phyloP scores from a whole-genome alignment of 2,888 invertebrate species.

The Calameuta idolon region DNA sequence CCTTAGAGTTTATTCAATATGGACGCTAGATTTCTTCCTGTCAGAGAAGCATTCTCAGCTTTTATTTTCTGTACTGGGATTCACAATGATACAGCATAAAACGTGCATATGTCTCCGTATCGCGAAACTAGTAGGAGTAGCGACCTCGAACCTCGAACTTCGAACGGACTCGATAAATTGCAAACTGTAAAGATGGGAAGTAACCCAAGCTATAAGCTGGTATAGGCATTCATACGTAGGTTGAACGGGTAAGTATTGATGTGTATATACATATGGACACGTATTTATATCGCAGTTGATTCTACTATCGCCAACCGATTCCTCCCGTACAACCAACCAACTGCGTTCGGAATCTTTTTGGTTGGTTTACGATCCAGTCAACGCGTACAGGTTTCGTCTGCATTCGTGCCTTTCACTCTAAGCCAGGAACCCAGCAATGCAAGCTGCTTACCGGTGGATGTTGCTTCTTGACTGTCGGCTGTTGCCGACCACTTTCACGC shows the following conservation, averaged over 20 bases:
- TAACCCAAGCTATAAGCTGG: background rate
- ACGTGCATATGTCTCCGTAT: background rate
- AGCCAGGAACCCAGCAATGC: background rate
- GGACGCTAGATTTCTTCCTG: background rate
- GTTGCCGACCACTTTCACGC: constrained; percentile 45
- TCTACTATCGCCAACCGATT: background rate
- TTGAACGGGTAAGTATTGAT: background rate
- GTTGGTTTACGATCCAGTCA: constrained; percentile 1
- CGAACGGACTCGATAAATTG: background rate
- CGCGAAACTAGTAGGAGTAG: background rate
- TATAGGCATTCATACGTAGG: background rate
- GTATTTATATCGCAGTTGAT: background rate
- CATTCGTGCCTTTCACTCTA: constrained; percentile 2
- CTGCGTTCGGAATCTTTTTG: constrained; percentile 2
- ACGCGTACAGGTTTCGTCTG: constrained; percentile 4
- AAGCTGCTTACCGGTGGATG: background rate
- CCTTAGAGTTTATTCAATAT: background rate
- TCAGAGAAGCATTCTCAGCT: background rate
- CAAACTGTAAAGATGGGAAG: background rate
- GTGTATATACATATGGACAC: background rate
- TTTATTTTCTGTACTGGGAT: background rate
- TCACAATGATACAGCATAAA: background rate
- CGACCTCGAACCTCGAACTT: background rate
- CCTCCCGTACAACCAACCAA: background rate
- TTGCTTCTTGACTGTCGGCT: background rate